Evolutionary conservation across 2,113 vertebrate genomes (phyloP), one percentile per base, ranked within the genome.

Genomic region (Hippoglossus stenolepis): DNA sequence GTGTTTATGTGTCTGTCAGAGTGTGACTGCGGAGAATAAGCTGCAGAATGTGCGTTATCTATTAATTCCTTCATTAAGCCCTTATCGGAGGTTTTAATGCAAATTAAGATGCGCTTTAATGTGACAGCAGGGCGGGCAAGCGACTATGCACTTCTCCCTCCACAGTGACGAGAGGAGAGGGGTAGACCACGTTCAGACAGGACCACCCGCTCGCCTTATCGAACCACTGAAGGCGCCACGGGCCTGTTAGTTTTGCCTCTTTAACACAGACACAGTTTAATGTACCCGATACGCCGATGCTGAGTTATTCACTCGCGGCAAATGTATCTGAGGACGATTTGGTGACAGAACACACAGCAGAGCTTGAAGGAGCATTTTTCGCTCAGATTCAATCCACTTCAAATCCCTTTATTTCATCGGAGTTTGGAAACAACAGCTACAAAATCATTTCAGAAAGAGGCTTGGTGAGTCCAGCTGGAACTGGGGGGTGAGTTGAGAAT

Each of bases 61-160:
- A 86, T 92, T 94, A 91, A 94, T 93, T 91, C 88, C 90, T 92
- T 91, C 92, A 93, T 94, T 93, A 93, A 90, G 83, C 84, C 80
- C 89, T 94, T 95, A 94, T 94, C 93, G 76, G 86, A 85, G 87
- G 87, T 91, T 92, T 91, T 93, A 94, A 92, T 93, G 93, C 91
- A 92, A 94, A 94, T 94, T 93, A 93, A 92, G 90, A 93, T 90
- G 84, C 75, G 84, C 85, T 93, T 90, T 91, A 93, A 93, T 91
- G 91, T 91, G 92, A 92, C 64, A 71, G 77, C 83, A 68, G 87
- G 87, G 87, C 80, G 86, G 84, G 86, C 73, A 71, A 86, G 79
- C 67, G 80, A 84, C 85, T 84, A 11, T 85, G 84, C 74, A 84
- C 82, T 85, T 73, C 80, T 91, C 80, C 85, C 85, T 93, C 75